phyloP scores from a whole-genome alignment of 1,140 invertebrate species.

The Lerema accius region DNA sequence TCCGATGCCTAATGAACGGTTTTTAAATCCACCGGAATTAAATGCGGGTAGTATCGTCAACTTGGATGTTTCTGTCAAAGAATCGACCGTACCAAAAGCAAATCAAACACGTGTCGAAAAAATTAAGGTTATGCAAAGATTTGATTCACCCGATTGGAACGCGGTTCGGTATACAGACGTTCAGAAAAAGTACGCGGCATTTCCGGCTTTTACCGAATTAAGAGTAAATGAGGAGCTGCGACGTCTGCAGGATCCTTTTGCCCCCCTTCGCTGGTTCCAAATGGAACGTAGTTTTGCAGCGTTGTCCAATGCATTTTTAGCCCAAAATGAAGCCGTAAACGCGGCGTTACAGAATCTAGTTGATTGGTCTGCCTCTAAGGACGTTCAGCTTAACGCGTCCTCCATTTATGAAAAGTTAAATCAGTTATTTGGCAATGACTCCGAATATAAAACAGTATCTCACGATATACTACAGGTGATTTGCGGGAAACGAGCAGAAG shows the following conservation, averaged over 20 bases:
- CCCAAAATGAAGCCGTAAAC: slow-evolving; percentile 40
- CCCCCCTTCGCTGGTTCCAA: slow-evolving; percentile 18
- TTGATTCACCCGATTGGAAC: slow-evolving; percentile 36
- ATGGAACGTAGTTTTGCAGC: slow-evolving; percentile 44
- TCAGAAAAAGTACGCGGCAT: slow-evolving; percentile 39
- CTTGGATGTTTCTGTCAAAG: too few species aligned
- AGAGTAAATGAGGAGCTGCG: slow-evolving; percentile 42
- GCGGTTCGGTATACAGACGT: slow-evolving; percentile 37
- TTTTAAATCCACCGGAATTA: too few species aligned
- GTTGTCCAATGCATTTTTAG: slow-evolving; percentile 37
- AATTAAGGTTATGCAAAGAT: slow-evolving; percentile 10
- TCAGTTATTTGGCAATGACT: slow-evolving; percentile 21
- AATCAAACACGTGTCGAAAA: too few species aligned
- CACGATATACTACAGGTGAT: slow-evolving; percentile 45
- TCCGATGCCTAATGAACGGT: too few species aligned
- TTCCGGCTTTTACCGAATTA: slow-evolving; percentile 39
- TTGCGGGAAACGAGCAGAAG: slow-evolving; percentile 41
- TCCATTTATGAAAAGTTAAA: slow-evolving; percentile 36
- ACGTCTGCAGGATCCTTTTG: slow-evolving; percentile 25
- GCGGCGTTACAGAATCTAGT: slow-evolving; percentile 29
- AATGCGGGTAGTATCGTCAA: too few species aligned
- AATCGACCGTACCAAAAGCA: too few species aligned
- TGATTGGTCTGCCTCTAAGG: slow-evolving; percentile 16
- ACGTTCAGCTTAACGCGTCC: slow-evolving; percentile 21
- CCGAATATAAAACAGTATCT: slow-evolving; percentile 33